Evolutionary conservation across 2,888 invertebrate species (phyloP), one percentile per base, ranked within the genome.

Genomic region (Sarcophaga carnaria): DNA sequence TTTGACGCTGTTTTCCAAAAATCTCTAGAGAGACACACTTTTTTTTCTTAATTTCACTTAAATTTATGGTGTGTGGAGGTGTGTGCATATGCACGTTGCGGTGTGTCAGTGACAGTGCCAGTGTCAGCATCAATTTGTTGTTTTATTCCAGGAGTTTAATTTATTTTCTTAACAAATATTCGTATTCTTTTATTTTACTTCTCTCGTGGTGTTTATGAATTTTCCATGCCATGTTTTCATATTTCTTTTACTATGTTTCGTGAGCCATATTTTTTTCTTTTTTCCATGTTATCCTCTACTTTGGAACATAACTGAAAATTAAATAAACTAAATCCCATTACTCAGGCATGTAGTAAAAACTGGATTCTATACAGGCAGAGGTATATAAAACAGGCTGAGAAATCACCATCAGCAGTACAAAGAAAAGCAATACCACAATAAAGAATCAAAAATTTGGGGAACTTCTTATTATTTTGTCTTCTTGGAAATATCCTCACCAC

Each of bases 81-180:
- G 66, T 76, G 74, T 37, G 67, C 67, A 63, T 60, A 64, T 75
- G 70, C 80, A 64, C 59, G 70, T 20, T 62, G 37, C 37, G 54
- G 54, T 27, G 80, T 84, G 78, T 75, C n/a, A 66, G 62, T 4
- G 70, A 47, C 77, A 60, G 80, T 49, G 59, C 37, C 37, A 37
- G 37, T 83, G 85, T 27, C 74, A 74, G 62, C 67, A 60, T 80
- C 81, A 75, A 76, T 80, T 80, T 80, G 71, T 74, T 72, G 25
- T 76, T 71, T 71, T 82, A 20, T 66, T 81, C 22, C 37, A 79
- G 75, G 85, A 49, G 27, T 66, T 47, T 76, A 80, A 84, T 84
- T 84, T 87, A 64, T 84, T 87, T 87, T 87, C 81, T 71, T 84
- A 60, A 82, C 75, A 87, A 87, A 87, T 84, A 84, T 87, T 87